phyloP scores from a whole-genome alignment of 2,888 invertebrate genomes.

The Pherbina coryleti region DNA sequence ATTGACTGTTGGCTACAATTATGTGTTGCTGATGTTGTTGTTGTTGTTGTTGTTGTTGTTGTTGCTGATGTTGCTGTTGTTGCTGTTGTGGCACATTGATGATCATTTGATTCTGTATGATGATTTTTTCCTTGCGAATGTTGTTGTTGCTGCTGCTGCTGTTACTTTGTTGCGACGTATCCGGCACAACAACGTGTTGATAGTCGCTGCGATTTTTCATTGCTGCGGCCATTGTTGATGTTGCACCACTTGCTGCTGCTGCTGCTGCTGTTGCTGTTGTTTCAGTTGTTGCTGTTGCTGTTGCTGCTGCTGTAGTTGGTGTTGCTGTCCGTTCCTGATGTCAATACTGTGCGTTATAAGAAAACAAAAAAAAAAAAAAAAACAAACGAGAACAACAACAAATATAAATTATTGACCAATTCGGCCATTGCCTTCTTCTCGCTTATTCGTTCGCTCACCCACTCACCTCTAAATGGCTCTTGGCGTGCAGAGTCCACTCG shows the following conservation, averaged over 20 bases:
- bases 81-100: conserved; percentile 64
- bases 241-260: conserved; percentile 67
- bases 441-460: conserved; percentile 33
- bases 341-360: conserved; percentile 65
- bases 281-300: conserved; percentile 54
- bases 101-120: conserved; percentile 68
- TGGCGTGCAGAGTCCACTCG: conserved; percentile 83
- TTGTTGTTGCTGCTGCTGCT: conserved; percentile 68
- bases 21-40: conserved; percentile 42
- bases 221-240: conserved; percentile 67
- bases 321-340: conserved; percentile 68
- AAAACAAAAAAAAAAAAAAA: background rate
- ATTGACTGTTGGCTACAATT: conserved; percentile 4
- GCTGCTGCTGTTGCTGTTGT: conserved; percentile 67
- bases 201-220: conserved; percentile 20
- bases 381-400: background rate
- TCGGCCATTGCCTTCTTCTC: background rate
- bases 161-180: conserved; percentile 70
- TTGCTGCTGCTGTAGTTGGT: conserved; percentile 57
- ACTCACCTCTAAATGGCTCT: conserved; percentile 76
- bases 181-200: conserved; percentile 53
- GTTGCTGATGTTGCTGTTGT: conserved; percentile 55
- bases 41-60: conserved; percentile 57
- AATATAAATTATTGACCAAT: background rate
- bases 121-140: conserved; percentile 62